Evolutionary conservation across 2,797 vertebrate species (phyloP).

Genomic region (Eupleurogrammus muticus): DNA sequence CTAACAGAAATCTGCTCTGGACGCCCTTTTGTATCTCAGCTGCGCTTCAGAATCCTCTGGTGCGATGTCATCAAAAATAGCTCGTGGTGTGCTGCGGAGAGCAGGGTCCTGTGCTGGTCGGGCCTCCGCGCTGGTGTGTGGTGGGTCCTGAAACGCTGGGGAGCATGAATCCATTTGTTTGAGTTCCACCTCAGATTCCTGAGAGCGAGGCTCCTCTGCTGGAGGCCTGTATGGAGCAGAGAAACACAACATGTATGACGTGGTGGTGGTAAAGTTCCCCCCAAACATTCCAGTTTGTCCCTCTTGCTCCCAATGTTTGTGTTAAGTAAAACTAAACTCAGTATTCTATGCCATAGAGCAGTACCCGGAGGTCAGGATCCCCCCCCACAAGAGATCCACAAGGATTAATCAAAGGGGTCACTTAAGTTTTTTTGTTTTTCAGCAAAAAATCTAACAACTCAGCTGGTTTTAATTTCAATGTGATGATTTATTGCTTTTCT

Average conservation of each 20-base stretch:
- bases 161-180: not conserved
- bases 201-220: slow-evolving; percentile 10
- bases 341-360: too few species aligned
- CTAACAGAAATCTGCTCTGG: not conserved
- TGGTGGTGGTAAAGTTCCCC: not conserved
- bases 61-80: slow-evolving; percentile 29
- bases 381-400: too few species aligned
- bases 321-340: too few species aligned
- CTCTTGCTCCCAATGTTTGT: not conserved
- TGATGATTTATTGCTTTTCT: too few species aligned
- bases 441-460: too few species aligned
- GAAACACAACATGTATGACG: slow-evolving; percentile 1
- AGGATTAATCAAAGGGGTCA: too few species aligned
- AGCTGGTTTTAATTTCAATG: too few species aligned
- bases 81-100: not conserved
- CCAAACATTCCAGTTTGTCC: not conserved
- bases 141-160: not conserved
- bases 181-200: slow-evolving; percentile 18
- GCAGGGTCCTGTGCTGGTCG: not conserved
- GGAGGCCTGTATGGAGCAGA: slow-evolving; percentile 35
- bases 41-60: slow-evolving; percentile 1
- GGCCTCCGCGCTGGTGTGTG: not conserved
- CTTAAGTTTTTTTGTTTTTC: too few species aligned
- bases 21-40: not conserved
- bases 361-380: too few species aligned